A percentile compares a stretch with the other conserved stretches of the same genome.
Conservation (phyloP, 2,888 invertebrate genomes). For the Drosophila borealis region DNA sequence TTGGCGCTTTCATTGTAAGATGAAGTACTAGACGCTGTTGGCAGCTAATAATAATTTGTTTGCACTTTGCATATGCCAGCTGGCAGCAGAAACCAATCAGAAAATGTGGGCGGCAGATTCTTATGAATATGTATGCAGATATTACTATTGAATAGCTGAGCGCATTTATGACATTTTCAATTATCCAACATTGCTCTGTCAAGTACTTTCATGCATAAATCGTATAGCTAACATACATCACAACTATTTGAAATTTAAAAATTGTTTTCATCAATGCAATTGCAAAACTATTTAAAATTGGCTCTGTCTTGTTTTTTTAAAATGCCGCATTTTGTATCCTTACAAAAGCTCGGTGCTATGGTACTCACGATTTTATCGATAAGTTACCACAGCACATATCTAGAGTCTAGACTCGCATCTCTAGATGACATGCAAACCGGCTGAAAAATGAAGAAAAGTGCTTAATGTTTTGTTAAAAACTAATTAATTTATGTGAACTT, state of each 20-base stretch:
- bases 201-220: too few relatives aligned
- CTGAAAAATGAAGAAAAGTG: slow-evolving; percentile 15
- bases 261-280: too few relatives aligned
- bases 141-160: not conserved
- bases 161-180: not conserved
- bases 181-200: too few relatives aligned
- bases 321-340: not conserved
- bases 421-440: slow-evolving; percentile 32
- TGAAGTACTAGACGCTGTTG: slow-evolving; percentile 72
- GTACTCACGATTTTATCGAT: slow-evolving; percentile 23
- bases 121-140: slow-evolving; percentile 1
- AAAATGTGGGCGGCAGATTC: slow-evolving; percentile 26
- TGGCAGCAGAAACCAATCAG: slow-evolving; percentile 46
- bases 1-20: slow-evolving; percentile 68
- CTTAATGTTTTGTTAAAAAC: not conserved
- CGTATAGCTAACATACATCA: too few relatives aligned
- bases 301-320: slow-evolving; percentile 4
- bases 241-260: too few relatives aligned
- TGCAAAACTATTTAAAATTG: not conserved
- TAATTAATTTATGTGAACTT: not conserved
- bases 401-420: slow-evolving; percentile 10
- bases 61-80: slow-evolving; percentile 77
- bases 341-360: slow-evolving; percentile 14
- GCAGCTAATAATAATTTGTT: slow-evolving; percentile 79
- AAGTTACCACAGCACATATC: not conserved